Percentiles rank a stretch among this genome's conserved stretches.
phyloP scores from a whole-genome alignment of 2,888 invertebrate genomes.

The Mythimna albipuncta region DNA sequence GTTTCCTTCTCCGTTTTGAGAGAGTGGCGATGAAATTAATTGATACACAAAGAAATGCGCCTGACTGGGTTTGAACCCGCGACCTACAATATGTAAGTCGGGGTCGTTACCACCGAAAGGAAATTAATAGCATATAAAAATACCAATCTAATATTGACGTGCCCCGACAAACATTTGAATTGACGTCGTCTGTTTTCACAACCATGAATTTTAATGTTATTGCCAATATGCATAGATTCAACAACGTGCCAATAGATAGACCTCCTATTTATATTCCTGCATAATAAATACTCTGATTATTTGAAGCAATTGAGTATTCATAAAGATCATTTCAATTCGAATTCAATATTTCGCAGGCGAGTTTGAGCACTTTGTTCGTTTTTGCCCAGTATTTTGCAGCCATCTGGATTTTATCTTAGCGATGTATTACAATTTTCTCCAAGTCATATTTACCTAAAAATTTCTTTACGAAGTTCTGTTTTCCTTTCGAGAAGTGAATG shows the following conservation, averaged over 20 bases:
- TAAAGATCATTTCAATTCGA: conserved; percentile 69
- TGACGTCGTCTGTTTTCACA: conserved; percentile 47
- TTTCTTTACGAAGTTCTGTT: conserved; percentile 74
- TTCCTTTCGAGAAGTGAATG: conserved; percentile 74
- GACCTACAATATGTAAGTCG: too few species aligned
- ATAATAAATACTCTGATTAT: conserved; percentile 65
- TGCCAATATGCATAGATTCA: conserved; percentile 55
- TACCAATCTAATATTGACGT: conserved; percentile 30
- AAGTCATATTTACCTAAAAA: conserved; percentile 77
- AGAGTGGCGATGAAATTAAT: too few species aligned
- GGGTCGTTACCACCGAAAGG: background rate
- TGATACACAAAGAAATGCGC: too few species aligned
- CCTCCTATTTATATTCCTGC: conserved; percentile 43
- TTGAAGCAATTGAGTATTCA: conserved; percentile 69
- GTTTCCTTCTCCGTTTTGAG: too few species aligned
- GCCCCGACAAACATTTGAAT: conserved; percentile 48
- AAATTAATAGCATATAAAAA: conserved; percentile 25
- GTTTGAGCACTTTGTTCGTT: conserved; percentile 73
- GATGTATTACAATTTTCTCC: conserved; percentile 77
- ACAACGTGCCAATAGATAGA: conserved; percentile 49
- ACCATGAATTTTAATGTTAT: conserved; percentile 60
- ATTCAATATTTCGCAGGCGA: conserved; percentile 72
- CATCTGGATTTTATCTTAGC: conserved; percentile 79
- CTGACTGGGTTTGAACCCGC: too few species aligned
- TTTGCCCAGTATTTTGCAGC: conserved; percentile 69